Evolutionary conservation across 2,113 vertebrate genomes (phyloP).

Genomic region (Pseudolaguvia tuberculata): DNA sequence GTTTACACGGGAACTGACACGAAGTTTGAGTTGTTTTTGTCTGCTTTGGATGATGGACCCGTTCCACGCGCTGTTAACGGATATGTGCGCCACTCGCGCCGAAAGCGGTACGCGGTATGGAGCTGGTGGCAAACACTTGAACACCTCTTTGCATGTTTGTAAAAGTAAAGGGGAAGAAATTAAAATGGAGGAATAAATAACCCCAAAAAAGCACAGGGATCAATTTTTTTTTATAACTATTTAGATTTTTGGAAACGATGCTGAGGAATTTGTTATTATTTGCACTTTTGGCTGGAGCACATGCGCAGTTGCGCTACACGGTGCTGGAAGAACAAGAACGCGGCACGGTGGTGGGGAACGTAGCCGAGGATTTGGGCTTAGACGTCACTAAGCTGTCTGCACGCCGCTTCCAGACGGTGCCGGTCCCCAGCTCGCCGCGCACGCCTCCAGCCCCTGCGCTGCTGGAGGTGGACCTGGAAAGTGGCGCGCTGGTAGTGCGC

Average conservation of each 20-base stretch:
- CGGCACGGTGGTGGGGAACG: slow-evolving; percentile 95
- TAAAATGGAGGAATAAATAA: slow-evolving; percentile 2
- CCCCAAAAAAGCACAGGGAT: not conserved
- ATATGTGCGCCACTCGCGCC: slow-evolving; percentile 5
- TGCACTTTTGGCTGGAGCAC: slow-evolving; percentile 79
- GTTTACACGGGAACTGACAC: not conserved
- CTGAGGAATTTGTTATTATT: slow-evolving; percentile 86
- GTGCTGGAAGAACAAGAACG: slow-evolving; percentile 93
- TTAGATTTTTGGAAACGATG: slow-evolving; percentile 44
- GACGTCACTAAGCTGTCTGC: slow-evolving; percentile 97
- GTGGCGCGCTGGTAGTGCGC: slow-evolving; percentile 72
- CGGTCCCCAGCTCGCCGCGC: slow-evolving; percentile 71
- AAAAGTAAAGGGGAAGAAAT: not conserved
- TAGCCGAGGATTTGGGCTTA: slow-evolving; percentile 95
- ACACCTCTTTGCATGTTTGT: not conserved
- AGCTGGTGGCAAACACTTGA: not conserved
- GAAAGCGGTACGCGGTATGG: not conserved
- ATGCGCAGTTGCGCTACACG: slow-evolving; percentile 90
- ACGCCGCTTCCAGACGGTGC: slow-evolving; percentile 88
- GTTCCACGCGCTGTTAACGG: slow-evolving; percentile 6
- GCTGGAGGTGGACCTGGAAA: slow-evolving; percentile 30
- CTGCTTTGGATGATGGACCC: not conserved
- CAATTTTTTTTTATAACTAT: not conserved
- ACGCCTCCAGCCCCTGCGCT: not conserved
- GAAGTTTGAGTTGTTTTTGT: slow-evolving; percentile 7